A percentile compares a stretch with the other conserved stretches of the same genome.
Evolutionary conservation across 2,888 invertebrate species (phyloP).

Genomic region (Rhamphomyia laevipes): DNA sequence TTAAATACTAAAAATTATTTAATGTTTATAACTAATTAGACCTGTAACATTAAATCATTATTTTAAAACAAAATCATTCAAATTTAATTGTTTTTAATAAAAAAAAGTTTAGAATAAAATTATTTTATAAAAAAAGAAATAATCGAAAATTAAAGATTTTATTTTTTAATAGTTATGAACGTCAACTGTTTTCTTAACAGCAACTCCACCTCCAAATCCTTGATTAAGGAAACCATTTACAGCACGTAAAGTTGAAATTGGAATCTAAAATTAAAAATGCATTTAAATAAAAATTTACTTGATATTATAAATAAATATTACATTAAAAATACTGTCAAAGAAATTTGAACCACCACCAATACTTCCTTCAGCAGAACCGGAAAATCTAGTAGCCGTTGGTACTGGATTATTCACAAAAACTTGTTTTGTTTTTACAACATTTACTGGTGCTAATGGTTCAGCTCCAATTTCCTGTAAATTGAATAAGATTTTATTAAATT

Average conservation of each 20-base stretch:
- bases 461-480: background rate
- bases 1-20: too few relatives aligned
- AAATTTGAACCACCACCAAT: background rate
- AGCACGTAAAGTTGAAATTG: background rate
- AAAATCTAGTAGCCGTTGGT: background rate
- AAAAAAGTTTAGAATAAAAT: too few relatives aligned
- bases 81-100: too few relatives aligned
- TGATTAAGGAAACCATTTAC: background rate
- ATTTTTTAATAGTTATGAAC: background rate
- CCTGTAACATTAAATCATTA: too few relatives aligned
- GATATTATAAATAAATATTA: background rate
- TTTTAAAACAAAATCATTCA: too few relatives aligned
- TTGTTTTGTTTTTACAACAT: background rate
- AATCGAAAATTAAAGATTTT: too few relatives aligned
- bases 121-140: too few relatives aligned
- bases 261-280: background rate
- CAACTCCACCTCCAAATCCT: background rate
- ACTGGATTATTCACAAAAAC: background rate
- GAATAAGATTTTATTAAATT: too few relatives aligned
- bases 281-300: background rate
- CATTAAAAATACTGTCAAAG: background rate
- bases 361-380: background rate
- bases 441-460: background rate
- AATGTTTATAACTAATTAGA: too few relatives aligned
- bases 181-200: background rate